Percentiles rank a stretch among this genome's conserved stretches.
phyloP scores from a whole-genome alignment of 2,888 invertebrate species.

The Parelbella ahira region DNA sequence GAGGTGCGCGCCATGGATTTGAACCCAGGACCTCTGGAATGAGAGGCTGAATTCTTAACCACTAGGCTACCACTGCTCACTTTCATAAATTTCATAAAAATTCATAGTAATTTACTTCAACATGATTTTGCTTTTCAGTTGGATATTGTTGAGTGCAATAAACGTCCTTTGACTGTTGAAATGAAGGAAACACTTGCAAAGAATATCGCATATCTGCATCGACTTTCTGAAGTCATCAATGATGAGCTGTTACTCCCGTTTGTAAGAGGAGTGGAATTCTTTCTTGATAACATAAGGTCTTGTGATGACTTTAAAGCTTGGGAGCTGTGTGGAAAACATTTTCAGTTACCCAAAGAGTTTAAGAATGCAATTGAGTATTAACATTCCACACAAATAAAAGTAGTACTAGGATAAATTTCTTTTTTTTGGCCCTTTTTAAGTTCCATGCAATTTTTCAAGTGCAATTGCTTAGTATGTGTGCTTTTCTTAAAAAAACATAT shows the following conservation, averaged over 20 bases:
- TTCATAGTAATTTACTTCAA: too few relatives aligned
- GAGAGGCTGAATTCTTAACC: too few relatives aligned
- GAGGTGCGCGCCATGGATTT: too few relatives aligned
- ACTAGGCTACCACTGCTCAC: too few relatives aligned
- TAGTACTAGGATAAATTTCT: slow-evolving; percentile 38
- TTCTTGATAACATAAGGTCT: slow-evolving; percentile 61
- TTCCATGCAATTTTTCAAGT: too few relatives aligned
- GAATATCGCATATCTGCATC: slow-evolving; percentile 67
- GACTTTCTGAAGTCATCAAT: slow-evolving; percentile 65
- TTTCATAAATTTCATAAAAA: too few relatives aligned
- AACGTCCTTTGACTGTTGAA: slow-evolving; percentile 57
- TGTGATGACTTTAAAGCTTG: slow-evolving; percentile 74
- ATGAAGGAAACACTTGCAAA: slow-evolving; percentile 68
- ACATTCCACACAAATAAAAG: slow-evolving; percentile 54
- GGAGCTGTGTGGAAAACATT: slow-evolving; percentile 66
- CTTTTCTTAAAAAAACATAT: too few relatives aligned
- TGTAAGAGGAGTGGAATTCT: slow-evolving; percentile 67
- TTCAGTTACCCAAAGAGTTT: slow-evolving; percentile 69
- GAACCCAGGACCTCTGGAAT: too few relatives aligned
- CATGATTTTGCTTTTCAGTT: slow-evolving; percentile 54
- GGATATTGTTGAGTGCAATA: slow-evolving; percentile 66
- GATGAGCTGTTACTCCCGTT: slow-evolving; percentile 71
- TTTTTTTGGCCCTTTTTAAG: slow-evolving; percentile 28
- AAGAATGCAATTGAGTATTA: slow-evolving; percentile 72
- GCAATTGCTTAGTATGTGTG: too few relatives aligned